These are phyloP conservation scores for Chloroclysta siterata DNA, from an alignment of 2,888 invertebrate genomes.

Conservation along the genomic window DNA sequence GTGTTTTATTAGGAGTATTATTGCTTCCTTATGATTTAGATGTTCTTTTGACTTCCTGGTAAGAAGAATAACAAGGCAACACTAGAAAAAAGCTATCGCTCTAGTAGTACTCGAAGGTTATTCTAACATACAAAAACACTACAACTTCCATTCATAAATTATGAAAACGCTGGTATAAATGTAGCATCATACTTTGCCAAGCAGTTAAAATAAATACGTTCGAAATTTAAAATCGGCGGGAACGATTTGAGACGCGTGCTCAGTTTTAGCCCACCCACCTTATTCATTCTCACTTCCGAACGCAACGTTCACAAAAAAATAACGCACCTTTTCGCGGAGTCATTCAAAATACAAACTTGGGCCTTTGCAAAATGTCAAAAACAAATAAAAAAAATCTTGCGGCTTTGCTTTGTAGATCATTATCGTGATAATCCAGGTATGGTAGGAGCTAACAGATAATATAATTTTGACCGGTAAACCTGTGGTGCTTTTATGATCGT, in stretches of 20 bases:
- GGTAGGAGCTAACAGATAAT: conserved; percentile 13
- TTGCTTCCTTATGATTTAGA: conserved; percentile 60
- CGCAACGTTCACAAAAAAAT: conserved; percentile 18
- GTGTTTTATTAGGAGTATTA: conserved; percentile 69
- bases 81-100: neutral
- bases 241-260: conserved; percentile 34
- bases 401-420: conserved; percentile 22
- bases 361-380: conserved; percentile 46
- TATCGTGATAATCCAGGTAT: conserved; percentile 18
- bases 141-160: neutral
- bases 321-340: conserved; percentile 39
- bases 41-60: conserved; percentile 51
- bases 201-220: conserved; percentile 9
- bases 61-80: conserved; percentile 22
- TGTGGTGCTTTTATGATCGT: neutral
- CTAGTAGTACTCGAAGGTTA: too few species aligned
- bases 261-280: conserved; percentile 54
- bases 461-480: conserved; percentile 7
- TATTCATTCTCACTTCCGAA: conserved; percentile 51
- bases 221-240: conserved; percentile 37
- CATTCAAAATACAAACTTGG: conserved; percentile 51
- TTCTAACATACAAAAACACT: neutral
- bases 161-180: neutral
- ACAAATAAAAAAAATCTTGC: conserved; percentile 30
- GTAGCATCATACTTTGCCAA: neutral